These are phyloP conservation scores for Kradibia gibbosae DNA, from an alignment of 1,140 invertebrate species.

Conservation along the genomic window DNA sequence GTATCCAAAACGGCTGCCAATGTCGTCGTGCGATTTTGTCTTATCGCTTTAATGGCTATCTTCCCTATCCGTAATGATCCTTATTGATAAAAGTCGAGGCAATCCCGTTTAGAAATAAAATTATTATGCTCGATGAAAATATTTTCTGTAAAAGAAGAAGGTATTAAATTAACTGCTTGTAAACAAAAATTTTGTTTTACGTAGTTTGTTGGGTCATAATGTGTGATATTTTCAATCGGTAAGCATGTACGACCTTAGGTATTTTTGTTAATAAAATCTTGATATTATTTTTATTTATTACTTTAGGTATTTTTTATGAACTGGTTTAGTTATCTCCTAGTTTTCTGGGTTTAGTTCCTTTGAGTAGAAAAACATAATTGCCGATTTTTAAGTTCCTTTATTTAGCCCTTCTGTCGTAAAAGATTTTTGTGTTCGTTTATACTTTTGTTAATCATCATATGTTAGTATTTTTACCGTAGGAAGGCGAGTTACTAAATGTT, in stretches of 20 bases:
- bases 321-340: background rate
- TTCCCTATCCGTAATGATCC: too few species aligned
- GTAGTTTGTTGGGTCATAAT: too few species aligned
- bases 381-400: slow-evolving; percentile 24
- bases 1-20: too few species aligned
- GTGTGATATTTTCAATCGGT: background rate
- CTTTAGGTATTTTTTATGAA: background rate
- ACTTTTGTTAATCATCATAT: slow-evolving; percentile 34
- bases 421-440: slow-evolving; percentile 49
- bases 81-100: too few species aligned
- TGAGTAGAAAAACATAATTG: background rate
- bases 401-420: slow-evolving; percentile 50
- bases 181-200: too few species aligned
- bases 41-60: too few species aligned
- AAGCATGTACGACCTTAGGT: background rate
- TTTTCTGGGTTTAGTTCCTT: background rate
- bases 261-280: background rate
- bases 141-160: too few species aligned
- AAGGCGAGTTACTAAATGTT: slow-evolving; percentile 38
- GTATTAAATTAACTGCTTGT: too few species aligned
- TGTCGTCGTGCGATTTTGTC: too few species aligned
- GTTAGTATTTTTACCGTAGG: slow-evolving; percentile 38
- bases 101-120: too few species aligned
- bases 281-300: background rate
- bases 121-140: too few species aligned